Evolutionary conservation across 2,113 vertebrate genomes (phyloP).

Genomic region (Thunnus thynnus): DNA sequence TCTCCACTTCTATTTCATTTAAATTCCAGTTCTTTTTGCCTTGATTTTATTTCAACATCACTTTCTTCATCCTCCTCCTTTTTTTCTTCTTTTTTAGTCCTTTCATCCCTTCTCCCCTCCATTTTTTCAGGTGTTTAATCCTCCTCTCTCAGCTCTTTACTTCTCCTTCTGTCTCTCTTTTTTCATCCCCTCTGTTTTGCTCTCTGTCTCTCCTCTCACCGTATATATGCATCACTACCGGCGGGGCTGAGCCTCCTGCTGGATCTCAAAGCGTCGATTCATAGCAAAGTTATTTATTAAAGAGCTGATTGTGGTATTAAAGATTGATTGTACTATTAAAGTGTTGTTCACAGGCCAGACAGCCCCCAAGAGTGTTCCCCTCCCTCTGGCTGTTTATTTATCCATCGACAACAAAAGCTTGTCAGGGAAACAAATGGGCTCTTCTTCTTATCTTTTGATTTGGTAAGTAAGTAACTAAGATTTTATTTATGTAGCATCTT

Average conservation of each 20-base stretch:
- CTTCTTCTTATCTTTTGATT: neutral
- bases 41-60: neutral
- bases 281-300: constrained; percentile 44
- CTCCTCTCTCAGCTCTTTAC: neutral
- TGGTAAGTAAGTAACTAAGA: too few species aligned
- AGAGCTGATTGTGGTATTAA: constrained; percentile 51
- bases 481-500: too few species aligned
- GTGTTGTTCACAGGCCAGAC: constrained; percentile 45
- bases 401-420: constrained; percentile 14
- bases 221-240: neutral
- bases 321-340: constrained; percentile 61
- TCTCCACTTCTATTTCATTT: neutral
- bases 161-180: neutral
- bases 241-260: neutral
- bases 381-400: constrained; percentile 2
- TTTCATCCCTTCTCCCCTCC: neutral
- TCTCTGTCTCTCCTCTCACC: neutral
- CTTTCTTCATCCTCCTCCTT: too few species aligned
- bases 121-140: neutral
- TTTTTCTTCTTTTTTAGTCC: neutral
- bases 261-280: constrained; percentile 15
- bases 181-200: neutral
- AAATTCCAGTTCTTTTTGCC: neutral
- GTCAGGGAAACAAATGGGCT: neutral
- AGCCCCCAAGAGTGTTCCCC: neutral